Base-by-base conservation (phyloP, 2,113 vertebrate species). In the Plectropomus leopardus region DNA sequence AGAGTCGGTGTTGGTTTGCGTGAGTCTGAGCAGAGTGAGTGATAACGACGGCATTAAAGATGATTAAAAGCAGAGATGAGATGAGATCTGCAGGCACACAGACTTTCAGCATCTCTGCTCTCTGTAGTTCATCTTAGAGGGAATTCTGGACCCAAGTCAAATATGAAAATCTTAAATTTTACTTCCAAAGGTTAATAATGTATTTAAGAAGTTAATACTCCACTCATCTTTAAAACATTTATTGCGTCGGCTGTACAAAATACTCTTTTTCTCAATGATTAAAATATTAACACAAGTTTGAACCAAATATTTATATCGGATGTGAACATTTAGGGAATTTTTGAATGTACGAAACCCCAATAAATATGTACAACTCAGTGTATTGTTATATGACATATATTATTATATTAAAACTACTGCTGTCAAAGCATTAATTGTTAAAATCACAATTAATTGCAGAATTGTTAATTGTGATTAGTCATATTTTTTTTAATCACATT, bases 11-110 rank as follows among this genome's bases (percentile, higher is more conserved):
- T 19, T 30, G 32, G 19, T 84, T 32, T 42, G 34, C 24, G 51
- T 72, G 69, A 86, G 61, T 63, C 30, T 71, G 59, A 34, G 64
- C 60, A 32, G 30, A 40, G 30, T 57, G 54, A 60, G 50, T 26
- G 5, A 60, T 58, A 28, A 71, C 42, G 44, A 63, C 40, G 21
- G 24, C 15, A 30, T 64, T 63, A 42, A 69, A 68, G 44, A 51
- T 24, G 23, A 69, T 51, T 58, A 45, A 28, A 64, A 79, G 2
- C 40, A 66, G 61, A 40, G 44, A 4, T n/a, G 17, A 9, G 70
- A 15, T 1, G n/a, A 42, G 50, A 23, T 21, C 26, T 53, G n/a
- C 57, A 14, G 2, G n/a, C 10, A 36, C 36, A 23, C 34, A 17
- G 8, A 59, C 13, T 24, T 32, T 45, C 54, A 32, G 26, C 21